phyloP scores from a whole-genome alignment of 2,797 vertebrate species.

The Coregonus suidteri region DNA sequence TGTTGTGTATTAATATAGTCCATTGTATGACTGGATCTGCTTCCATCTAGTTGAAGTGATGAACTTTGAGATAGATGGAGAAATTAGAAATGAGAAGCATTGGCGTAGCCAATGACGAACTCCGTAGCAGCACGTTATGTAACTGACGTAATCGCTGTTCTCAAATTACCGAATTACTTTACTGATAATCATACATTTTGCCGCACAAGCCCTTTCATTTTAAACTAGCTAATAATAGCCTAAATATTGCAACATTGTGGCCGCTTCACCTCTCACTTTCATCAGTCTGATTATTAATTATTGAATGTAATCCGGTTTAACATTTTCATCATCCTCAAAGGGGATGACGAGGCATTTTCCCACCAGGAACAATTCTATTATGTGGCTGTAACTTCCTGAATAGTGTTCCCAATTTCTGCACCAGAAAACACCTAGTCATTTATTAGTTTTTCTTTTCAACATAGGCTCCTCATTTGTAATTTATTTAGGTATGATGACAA shows the following conservation, averaged over 20 bases:
- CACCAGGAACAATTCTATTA: not conserved
- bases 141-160: slow-evolving; percentile 37
- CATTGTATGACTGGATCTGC: not conserved
- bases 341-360: slow-evolving; percentile 63
- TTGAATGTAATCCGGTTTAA: slow-evolving; percentile 16
- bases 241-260: not conserved
- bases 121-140: slow-evolving; percentile 38
- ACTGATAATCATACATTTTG: not conserved
- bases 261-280: not conserved
- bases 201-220: too few species aligned
- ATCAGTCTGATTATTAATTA: not conserved
- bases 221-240: too few species aligned
- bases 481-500: too few species aligned
- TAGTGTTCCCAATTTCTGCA: too few species aligned
- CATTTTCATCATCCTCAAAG: slow-evolving; percentile 33
- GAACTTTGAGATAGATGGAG: not conserved
- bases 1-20: not conserved
- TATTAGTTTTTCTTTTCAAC: too few species aligned
- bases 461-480: too few species aligned
- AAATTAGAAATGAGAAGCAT: too few species aligned
- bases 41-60: not conserved
- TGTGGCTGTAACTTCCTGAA: too few species aligned
- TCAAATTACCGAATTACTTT: not conserved
- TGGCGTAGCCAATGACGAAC: slow-evolving; percentile 11
- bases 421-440: too few species aligned